A percentile compares a stretch with the other conserved stretches of the same genome.
Evolutionary conservation across 2,797 vertebrate species (phyloP).

Genomic region (Tokudaia tokunoshimensis): DNA sequence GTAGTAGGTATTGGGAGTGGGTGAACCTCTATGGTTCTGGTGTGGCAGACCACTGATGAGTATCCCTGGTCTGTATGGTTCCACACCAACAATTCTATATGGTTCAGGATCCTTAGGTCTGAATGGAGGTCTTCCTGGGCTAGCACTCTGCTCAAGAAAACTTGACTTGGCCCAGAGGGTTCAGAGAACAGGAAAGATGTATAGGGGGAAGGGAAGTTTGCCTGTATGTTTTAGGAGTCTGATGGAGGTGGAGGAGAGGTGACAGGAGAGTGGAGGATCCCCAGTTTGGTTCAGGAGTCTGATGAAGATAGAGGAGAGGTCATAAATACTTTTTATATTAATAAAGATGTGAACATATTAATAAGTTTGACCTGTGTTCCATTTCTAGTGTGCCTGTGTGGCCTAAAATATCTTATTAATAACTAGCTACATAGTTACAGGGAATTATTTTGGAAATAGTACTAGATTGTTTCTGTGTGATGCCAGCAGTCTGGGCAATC

Average conservation of each 20-base stretch:
- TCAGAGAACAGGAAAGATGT: not conserved
- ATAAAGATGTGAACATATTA: conserved; percentile 49
- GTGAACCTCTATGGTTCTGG: not conserved
- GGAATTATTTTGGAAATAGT: conserved; percentile 19
- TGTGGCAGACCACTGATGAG: not conserved
- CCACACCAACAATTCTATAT: not conserved
- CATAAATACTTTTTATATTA: conserved; percentile 36
- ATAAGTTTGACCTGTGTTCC: conserved; percentile 25
- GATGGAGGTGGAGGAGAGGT: too few relatives aligned
- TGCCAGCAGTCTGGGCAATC: not conserved
- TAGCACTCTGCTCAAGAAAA: not conserved
- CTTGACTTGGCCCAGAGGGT: not conserved
- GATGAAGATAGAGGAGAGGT: not conserved
- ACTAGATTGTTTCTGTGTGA: conserved; percentile 49
- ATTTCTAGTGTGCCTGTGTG: conserved; percentile 13
- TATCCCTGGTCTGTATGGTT: not conserved
- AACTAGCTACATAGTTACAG: conserved; percentile 31
- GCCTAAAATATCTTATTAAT: conserved; percentile 32
- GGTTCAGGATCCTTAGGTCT: not conserved
- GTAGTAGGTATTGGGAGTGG: not conserved
- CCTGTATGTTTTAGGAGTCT: not conserved
- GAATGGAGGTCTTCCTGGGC: not conserved
- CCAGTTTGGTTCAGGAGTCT: not conserved
- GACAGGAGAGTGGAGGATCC: too few relatives aligned
- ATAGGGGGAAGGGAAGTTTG: not conserved